Percentiles rank a stretch among this genome's conserved stretches.
Evolutionary conservation across 2,797 vertebrate genomes (phyloP).

Genomic region (Megalops cyprinoides): DNA sequence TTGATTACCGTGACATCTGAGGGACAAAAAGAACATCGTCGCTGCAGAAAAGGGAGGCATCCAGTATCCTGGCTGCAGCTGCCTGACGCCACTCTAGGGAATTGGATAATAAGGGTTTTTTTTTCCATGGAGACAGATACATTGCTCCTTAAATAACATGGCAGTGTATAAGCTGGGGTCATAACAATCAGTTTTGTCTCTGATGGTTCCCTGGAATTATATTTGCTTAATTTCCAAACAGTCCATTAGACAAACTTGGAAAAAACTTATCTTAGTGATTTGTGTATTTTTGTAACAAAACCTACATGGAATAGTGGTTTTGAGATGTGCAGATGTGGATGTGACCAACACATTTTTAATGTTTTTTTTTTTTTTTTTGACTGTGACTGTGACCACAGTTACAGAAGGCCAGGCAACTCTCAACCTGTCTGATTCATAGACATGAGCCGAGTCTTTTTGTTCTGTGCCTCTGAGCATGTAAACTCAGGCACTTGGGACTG

Average conservation of each 20-base stretch:
- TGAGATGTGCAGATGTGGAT: neutral
- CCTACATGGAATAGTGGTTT: neutral
- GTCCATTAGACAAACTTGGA: no score
- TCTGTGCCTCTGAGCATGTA: neutral
- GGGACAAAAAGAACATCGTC: constrained; percentile 60
- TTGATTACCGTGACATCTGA: constrained; percentile 68
- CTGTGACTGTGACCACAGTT: no score
- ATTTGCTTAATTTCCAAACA: no score
- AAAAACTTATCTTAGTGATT: no score
- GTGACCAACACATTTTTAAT: neutral
- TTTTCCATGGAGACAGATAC: constrained; percentile 57
- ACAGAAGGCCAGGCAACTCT: no score
- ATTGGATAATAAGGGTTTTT: constrained; percentile 50
- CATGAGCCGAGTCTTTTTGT: no score
- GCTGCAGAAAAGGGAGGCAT: constrained; percentile 43
- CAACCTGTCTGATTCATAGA: no score
- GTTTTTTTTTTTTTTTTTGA: no score
- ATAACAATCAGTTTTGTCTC: no score
- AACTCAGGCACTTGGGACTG: neutral
- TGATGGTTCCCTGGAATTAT: neutral
- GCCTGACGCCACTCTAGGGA: constrained; percentile 44
- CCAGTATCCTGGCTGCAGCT: constrained; percentile 53
- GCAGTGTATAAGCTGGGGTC: constrained; percentile 18
- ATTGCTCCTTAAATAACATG: constrained; percentile 54
- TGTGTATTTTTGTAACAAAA: no score